These are phyloP conservation scores for Orthosia cruda DNA, from an alignment of 2,888 invertebrate species.

Conservation along the genomic window DNA sequence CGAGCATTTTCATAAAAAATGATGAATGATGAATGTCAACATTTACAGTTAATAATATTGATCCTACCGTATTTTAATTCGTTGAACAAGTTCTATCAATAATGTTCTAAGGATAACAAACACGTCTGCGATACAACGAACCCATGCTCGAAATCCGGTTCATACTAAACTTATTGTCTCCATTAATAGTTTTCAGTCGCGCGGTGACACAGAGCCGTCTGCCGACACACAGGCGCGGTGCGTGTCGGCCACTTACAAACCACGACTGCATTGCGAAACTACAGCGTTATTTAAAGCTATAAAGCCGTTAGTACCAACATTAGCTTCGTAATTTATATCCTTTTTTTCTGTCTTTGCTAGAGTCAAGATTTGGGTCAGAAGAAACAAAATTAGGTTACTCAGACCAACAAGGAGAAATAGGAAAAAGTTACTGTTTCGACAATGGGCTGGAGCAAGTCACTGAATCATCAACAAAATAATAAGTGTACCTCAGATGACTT, in stretches of 20 bases:
- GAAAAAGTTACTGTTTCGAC: too few species aligned
- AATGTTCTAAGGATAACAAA: neutral
- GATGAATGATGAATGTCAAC: too few species aligned
- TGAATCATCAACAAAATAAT: neutral
- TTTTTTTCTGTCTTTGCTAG: neutral
- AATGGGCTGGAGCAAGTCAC: too few species aligned
- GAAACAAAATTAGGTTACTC: too few species aligned
- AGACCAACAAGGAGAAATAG: too few species aligned
- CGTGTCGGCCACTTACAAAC: conserved; percentile 14
- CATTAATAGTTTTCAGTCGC: conserved; percentile 39
- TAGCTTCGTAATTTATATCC: conserved; percentile 2
- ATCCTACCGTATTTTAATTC: neutral
- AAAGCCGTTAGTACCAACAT: conserved; percentile 19
- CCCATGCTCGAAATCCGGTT: conserved; percentile 3
- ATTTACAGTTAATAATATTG: too few species aligned
- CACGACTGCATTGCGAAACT: conserved; percentile 55
- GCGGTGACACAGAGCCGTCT: conserved; percentile 17
- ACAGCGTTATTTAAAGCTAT: conserved; percentile 22
- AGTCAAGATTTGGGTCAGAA: neutral
- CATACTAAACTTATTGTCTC: conserved; percentile 15
- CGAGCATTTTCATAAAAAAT: neutral
- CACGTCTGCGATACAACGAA: neutral
- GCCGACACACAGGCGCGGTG: conserved; percentile 25
- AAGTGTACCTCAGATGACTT: neutral
- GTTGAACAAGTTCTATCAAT: neutral